Conservation (phyloP, 2,888 invertebrate genomes). For the Caenorhabditis becei region DNA sequence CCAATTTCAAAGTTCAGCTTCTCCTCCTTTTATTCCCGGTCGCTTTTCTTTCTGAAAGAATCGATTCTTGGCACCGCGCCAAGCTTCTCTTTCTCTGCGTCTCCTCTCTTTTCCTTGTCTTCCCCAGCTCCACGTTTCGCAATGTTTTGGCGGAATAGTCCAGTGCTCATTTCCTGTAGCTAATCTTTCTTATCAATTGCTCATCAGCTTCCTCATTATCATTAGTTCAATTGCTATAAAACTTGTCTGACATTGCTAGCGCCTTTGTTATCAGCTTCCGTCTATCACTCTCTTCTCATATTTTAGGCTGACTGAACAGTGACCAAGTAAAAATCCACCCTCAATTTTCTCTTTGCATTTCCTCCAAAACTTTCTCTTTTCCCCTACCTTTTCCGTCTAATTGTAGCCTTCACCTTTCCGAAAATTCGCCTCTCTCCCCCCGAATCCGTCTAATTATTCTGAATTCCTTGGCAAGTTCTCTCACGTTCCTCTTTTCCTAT, state of each 20-base stretch:
- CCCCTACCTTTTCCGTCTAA: conserved; percentile 18
- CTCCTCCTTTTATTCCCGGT: no score
- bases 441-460: conserved; percentile 31
- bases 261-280: no score
- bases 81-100: conserved; percentile 11
- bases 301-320: no score
- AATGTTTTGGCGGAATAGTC: no score
- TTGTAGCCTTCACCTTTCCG: conserved; percentile 43
- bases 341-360: neutral
- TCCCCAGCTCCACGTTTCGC: neutral
- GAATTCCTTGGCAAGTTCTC: conserved; percentile 8
- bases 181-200: no score
- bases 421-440: neutral
- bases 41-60: neutral
- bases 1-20: no score
- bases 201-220: no score
- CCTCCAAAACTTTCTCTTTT: conserved; percentile 30
- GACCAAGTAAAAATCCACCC: no score
- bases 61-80: conserved; percentile 11
- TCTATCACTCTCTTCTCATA: no score
- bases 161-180: no score
- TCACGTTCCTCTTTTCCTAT: neutral
- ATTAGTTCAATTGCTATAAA: no score
- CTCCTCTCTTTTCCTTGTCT: neutral
- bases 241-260: no score